These are phyloP conservation scores for Baccha elongata DNA, from an alignment of 2,888 invertebrate genomes.

Conservation along the genomic window DNA sequence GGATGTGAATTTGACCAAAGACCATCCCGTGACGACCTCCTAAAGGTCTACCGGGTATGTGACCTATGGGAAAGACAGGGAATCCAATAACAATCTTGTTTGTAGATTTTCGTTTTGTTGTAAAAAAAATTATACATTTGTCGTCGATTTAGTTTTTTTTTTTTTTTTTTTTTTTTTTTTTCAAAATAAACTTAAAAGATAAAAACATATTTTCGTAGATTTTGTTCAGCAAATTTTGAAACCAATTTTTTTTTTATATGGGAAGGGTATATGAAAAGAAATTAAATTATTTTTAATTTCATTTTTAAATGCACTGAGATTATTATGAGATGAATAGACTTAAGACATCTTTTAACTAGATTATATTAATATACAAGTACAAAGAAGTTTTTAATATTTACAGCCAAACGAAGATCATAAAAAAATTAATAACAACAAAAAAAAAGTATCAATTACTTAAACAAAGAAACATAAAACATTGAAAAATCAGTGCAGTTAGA, in stretches of 20 bases:
- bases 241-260: slow-evolving; percentile 50
- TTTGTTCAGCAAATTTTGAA: slow-evolving; percentile 55
- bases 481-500: slow-evolving; percentile 65
- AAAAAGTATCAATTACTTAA: slow-evolving; percentile 22
- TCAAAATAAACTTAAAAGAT: slow-evolving; percentile 29
- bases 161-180: too few species aligned
- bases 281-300: slow-evolving; percentile 42
- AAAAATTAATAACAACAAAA: slow-evolving; percentile 19
- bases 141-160: slow-evolving; percentile 28
- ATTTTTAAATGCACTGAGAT: slow-evolving; percentile 62
- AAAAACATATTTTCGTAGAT: slow-evolving; percentile 15
- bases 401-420: slow-evolving; percentile 57
- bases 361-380: slow-evolving; percentile 49
- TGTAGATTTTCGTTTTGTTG: slow-evolving; percentile 42
- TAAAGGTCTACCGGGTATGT: slow-evolving; percentile 86
- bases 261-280: slow-evolving; percentile 51
- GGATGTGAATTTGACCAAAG: slow-evolving; percentile 84
- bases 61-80: slow-evolving; percentile 82
- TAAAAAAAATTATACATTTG: slow-evolving; percentile 27
- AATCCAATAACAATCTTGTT: slow-evolving; percentile 67
- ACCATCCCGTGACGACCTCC: slow-evolving; percentile 87
- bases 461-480: slow-evolving; percentile 54
- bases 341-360: slow-evolving; percentile 53
- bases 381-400: slow-evolving; percentile 64
- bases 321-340: slow-evolving; percentile 54